Conservation (phyloP, 2,797 vertebrate species). For the Bucorvus abyssinicus region DNA sequence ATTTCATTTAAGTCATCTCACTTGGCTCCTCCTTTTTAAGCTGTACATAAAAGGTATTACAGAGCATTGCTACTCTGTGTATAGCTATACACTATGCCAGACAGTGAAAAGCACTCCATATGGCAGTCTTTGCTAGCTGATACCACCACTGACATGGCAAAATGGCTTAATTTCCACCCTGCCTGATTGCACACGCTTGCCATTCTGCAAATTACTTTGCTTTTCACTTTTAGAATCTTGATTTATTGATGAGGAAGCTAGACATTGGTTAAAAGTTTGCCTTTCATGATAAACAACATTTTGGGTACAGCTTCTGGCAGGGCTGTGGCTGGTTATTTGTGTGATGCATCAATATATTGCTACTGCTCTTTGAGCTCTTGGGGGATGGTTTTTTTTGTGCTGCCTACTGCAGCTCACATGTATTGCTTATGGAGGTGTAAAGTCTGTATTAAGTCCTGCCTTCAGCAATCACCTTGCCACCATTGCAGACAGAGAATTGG, state of each 20-base stretch:
- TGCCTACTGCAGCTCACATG: background rate
- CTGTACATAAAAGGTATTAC: background rate
- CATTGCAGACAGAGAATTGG: background rate
- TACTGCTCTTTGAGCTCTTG: background rate
- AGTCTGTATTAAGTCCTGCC: background rate
- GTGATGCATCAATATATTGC: background rate
- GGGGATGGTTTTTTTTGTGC: background rate
- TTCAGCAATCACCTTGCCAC: background rate
- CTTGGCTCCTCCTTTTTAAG: background rate
- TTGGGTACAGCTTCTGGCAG: background rate
- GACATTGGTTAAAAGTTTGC: background rate
- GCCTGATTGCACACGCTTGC: background rate
- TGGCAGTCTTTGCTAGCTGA: background rate
- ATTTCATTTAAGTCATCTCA: background rate
- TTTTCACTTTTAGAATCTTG: background rate
- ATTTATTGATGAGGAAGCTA: background rate
- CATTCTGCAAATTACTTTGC: background rate
- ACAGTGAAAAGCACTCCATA: background rate
- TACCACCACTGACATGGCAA: background rate
- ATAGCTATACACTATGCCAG: background rate
- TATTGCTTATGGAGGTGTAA: background rate
- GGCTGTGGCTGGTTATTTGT: rapidly evolving
- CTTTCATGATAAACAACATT: background rate
- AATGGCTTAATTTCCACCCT: background rate
- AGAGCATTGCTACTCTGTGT: background rate